Conservation (phyloP, 2,888 invertebrate species). For the Chymomyza procnemis region DNA sequence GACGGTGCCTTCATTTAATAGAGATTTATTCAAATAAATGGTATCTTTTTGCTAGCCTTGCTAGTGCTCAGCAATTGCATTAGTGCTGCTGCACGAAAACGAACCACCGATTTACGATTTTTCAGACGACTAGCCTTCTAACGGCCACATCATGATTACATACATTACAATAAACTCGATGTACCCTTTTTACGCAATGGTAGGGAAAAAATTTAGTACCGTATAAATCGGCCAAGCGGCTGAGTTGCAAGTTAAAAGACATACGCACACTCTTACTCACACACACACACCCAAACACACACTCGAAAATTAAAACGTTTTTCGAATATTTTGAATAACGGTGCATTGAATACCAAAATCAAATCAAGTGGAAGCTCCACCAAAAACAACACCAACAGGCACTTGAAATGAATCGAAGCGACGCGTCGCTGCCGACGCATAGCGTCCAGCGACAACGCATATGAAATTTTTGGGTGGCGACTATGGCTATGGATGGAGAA, state of each 20-base stretch:
- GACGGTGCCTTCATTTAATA: too few relatives aligned
- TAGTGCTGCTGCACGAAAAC: too few relatives aligned
- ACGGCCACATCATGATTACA: not conserved
- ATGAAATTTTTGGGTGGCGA: slow-evolving; percentile 43
- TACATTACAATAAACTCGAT: not conserved
- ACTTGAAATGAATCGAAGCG: slow-evolving; percentile 49
- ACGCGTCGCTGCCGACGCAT: slow-evolving; percentile 24
- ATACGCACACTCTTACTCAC: slow-evolving; percentile 12
- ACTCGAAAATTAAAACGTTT: slow-evolving; percentile 61
- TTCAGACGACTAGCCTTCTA: too few relatives aligned
- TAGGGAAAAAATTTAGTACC: slow-evolving; percentile 6
- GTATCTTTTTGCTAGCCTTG: too few relatives aligned
- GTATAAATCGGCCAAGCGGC: not conserved
- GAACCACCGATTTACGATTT: too few relatives aligned
- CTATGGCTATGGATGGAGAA: slow-evolving; percentile 47
- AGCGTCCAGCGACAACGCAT: slow-evolving; percentile 43
- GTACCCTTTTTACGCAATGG: not conserved
- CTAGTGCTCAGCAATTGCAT: too few relatives aligned
- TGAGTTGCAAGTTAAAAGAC: slow-evolving; percentile 1
- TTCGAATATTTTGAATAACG: slow-evolving; percentile 72
- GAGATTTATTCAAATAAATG: too few relatives aligned
- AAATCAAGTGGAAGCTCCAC: slow-evolving; percentile 68
- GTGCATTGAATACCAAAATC: slow-evolving; percentile 72
- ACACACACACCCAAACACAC: slow-evolving; percentile 17
- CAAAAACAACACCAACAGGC: not conserved